Conservation (phyloP, 2,113 vertebrate genomes). For the Calonectris borealis region DNA sequence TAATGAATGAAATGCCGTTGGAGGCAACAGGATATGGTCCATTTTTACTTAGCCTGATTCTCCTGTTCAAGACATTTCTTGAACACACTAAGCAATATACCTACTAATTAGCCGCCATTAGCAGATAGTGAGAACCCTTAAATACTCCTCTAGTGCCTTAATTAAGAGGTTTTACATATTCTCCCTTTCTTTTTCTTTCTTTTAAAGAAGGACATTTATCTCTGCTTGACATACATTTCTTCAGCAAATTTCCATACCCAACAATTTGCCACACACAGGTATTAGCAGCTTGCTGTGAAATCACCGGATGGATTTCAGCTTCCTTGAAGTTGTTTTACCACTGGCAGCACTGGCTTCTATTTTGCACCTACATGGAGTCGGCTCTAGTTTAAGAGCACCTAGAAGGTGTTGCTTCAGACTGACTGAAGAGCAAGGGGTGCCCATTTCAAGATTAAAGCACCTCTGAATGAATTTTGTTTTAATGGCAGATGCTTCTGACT, state of each 20-base stretch:
- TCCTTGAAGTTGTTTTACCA: background rate
- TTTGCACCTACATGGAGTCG: background rate
- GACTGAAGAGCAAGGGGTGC: background rate
- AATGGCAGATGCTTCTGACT: background rate
- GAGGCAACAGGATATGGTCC: background rate
- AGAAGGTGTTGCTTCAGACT: background rate
- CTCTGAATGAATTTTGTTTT: background rate
- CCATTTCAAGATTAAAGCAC: background rate
- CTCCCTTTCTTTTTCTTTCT: background rate
- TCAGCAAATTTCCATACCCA: background rate
- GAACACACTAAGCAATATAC: background rate
- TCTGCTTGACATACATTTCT: constrained; percentile 47
- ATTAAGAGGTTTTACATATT: background rate
- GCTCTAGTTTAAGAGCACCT: background rate
- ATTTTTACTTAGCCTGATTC: constrained; percentile 9
- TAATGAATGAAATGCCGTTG: background rate
- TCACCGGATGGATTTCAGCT: background rate
- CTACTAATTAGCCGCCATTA: constrained; percentile 27
- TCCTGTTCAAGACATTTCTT: background rate
- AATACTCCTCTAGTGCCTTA: constrained; percentile 3
- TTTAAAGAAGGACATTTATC: constrained; percentile 35
- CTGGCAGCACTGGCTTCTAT: background rate
- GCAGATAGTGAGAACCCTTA: constrained; percentile 10
- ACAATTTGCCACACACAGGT: background rate
- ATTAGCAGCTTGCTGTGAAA: constrained; percentile 27